These are phyloP conservation scores for Caenorhabditis brenneri DNA, from an alignment of 1,140 invertebrate species.

Conservation along the genomic window DNA sequence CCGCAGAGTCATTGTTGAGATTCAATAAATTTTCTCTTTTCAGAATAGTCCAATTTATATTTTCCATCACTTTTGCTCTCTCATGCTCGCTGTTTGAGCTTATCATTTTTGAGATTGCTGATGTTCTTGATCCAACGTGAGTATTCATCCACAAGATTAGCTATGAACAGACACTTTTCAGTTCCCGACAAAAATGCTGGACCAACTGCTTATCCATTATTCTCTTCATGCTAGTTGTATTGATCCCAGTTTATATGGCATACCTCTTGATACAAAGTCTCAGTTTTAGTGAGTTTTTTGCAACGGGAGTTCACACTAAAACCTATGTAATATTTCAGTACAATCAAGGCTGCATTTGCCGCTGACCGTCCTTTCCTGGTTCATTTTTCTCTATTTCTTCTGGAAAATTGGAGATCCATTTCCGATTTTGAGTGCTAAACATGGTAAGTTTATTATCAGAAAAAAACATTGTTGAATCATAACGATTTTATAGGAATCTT, in stretches of 20 bases:
- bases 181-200: conserved; percentile 20
- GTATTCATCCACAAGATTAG: conserved; percentile 45
- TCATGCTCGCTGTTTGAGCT: conserved; percentile 99
- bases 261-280: conserved; percentile 92
- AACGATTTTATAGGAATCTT: conserved; percentile 81
- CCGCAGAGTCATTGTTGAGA: too few relatives aligned
- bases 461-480: not conserved
- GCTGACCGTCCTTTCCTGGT: conserved; percentile 84
- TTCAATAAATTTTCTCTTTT: too few relatives aligned
- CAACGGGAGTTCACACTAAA: too few relatives aligned
- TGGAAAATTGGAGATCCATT: conserved; percentile 99
- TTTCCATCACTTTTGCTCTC: conserved; percentile 92
- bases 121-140: conserved; percentile 83
- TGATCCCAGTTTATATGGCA: conserved; percentile 95
- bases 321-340: conserved; percentile 48
- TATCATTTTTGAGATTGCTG: conserved; percentile 99
- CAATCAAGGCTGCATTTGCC: conserved; percentile 78
- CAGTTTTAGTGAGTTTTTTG: conserved; percentile 83
- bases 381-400: conserved; percentile 91
- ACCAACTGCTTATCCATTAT: conserved; percentile 8
- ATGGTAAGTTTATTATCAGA: conserved; percentile 74
- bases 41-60: conserved; percentile 91
- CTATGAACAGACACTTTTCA: not conserved
- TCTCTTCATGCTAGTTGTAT: conserved; percentile 89
- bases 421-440: conserved; percentile 90